A percentile compares a stretch with the other conserved stretches of the same genome.
These are phyloP conservation scores for Cotesia chilonis DNA, from an alignment of 1,140 invertebrate genomes.

Conservation along the genomic window DNA sequence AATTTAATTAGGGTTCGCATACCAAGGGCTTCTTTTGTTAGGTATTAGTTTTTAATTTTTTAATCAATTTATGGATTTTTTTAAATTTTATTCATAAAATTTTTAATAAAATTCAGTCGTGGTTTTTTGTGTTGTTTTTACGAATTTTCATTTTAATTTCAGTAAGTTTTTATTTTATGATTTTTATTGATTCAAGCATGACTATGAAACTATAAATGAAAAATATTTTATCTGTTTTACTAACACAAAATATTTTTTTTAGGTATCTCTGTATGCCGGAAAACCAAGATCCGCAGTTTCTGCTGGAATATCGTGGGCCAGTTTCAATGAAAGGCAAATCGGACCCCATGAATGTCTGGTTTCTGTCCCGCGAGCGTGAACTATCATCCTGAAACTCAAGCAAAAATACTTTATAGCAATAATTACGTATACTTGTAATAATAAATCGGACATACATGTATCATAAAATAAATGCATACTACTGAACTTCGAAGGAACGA, in stretches of 20 bases:
- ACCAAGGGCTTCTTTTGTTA: slow-evolving; percentile 52
- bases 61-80: not conserved
- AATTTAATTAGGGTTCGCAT: slow-evolving; percentile 56
- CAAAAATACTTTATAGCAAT: not conserved
- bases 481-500: too few species aligned
- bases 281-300: slow-evolving; percentile 86
- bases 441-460: not conserved
- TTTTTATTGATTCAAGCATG: too few species aligned
- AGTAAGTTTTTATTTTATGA: too few species aligned
- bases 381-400: slow-evolving; percentile 48
- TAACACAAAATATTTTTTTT: slow-evolving; percentile 51
- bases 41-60: slow-evolving; percentile 6
- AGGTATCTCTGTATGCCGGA: slow-evolving; percentile 84
- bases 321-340: slow-evolving; percentile 95
- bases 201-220: too few species aligned
- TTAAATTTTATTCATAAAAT: not conserved
- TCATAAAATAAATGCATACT: too few species aligned
- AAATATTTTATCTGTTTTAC: too few species aligned
- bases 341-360: slow-evolving; percentile 95
- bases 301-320: slow-evolving; percentile 87
- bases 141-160: too few species aligned
- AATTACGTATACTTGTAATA: not conserved
- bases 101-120: not conserved
- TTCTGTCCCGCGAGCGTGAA: slow-evolving; percentile 74
- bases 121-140: not conserved